Base-by-base conservation (phyloP, 1,140 invertebrate species). In the Drosophila jambulina region DNA sequence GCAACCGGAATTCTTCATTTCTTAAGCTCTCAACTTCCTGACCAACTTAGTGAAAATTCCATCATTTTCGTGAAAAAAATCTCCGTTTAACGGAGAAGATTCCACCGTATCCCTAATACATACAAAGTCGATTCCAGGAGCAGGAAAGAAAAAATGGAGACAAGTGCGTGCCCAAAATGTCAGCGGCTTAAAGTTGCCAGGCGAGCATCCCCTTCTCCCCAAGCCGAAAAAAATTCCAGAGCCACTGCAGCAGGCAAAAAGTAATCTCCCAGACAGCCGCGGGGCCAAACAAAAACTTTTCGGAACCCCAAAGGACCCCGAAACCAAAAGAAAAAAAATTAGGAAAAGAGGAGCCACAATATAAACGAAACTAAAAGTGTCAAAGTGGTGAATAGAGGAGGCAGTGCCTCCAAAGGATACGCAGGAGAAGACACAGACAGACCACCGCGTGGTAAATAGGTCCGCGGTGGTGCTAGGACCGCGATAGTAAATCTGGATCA, bases 91-190 rank as follows among this genome's bases (percentile, higher is more conserved):
- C 21, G 17, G 29, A 42, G 19, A n/a, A 38, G 46, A 57, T 53
- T 58, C 46, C 53, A 64, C 60, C 40, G 57, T 62, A 49, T 36
- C 19, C 51, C 15, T 25, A 21, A 63, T n/a, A 40, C 70, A 63
- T n/a, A 40, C 70, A 42, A n/a, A 40, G 38, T 53, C 49, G 21
- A 51, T 75, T 60, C 2, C 23, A 23, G 29, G 27, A 51, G 53
- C 27, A 8, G 43, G 53, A 40, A 19, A 46, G 32, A 40, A 58
- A 74, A 54, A 61, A 51, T 45, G 42, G 48, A 80, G 72, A 70
- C 79, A 75, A 82, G 80, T 83, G 84, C 84, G 84, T 88, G 77
- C 77, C 84, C 84, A 75, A 88, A 87, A 84, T 87, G 80, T 87
- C 84, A 84, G 84, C 84, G 74, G 84, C 84, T 87, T 87, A 83